These are phyloP conservation scores for Falco cherrug DNA, from an alignment of 2,797 vertebrate genomes.

Conservation along the genomic window DNA sequence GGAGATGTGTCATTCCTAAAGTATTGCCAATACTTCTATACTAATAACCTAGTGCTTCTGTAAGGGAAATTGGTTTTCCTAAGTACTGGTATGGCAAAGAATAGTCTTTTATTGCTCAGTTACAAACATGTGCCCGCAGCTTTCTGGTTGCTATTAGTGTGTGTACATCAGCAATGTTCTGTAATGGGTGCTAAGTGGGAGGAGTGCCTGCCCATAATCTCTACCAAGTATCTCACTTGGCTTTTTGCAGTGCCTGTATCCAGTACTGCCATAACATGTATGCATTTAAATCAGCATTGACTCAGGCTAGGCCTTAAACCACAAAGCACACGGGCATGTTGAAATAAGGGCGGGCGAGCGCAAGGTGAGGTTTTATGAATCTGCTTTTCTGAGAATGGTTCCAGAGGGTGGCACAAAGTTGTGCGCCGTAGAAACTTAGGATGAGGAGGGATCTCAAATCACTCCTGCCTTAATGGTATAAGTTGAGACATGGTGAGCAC, in stretches of 20 bases:
- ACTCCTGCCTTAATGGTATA: background rate
- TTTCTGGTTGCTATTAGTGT: background rate
- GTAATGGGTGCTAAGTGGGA: background rate
- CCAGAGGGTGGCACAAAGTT: background rate
- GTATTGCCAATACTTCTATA: background rate
- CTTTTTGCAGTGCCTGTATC: conserved; percentile 11
- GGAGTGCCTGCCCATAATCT: background rate
- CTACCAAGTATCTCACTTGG: background rate
- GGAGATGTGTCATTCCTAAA: background rate
- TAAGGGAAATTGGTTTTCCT: background rate
- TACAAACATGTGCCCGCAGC: background rate
- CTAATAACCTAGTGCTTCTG: background rate
- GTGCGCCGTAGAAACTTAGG: background rate
- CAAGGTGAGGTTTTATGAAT: background rate
- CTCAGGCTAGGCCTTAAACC: background rate
- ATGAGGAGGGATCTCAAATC: background rate
- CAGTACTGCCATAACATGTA: background rate
- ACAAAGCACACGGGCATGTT: background rate
- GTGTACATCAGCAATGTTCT: background rate
- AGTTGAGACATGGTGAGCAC: background rate
- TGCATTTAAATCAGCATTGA: background rate
- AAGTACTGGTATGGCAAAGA: background rate
- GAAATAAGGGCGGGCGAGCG: background rate
- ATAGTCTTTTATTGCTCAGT: background rate
- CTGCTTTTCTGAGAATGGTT: background rate